Evolutionary conservation across 2,797 vertebrate species (phyloP).

Genomic region (Halcyon leucocephala): DNA sequence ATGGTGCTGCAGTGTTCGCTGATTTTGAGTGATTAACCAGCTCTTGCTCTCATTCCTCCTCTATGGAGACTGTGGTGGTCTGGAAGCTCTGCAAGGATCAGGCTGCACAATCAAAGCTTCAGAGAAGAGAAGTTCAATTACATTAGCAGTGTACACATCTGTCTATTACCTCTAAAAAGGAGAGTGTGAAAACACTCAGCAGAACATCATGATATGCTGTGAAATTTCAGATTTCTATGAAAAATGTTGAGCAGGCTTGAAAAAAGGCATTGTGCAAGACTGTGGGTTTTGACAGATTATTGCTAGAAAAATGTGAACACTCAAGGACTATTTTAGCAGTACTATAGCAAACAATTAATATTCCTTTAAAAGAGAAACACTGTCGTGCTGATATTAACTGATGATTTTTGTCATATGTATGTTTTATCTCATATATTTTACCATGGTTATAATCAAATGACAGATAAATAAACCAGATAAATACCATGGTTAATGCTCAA

Average conservation of each 20-base stretch:
- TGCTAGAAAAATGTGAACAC: background rate
- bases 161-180: background rate
- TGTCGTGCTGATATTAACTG: background rate
- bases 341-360: background rate
- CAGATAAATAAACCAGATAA: background rate
- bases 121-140: background rate
- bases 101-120: background rate
- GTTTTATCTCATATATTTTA: background rate
- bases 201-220: background rate
- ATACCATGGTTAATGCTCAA: background rate
- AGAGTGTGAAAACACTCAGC: background rate
- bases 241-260: background rate
- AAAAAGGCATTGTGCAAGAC: background rate
- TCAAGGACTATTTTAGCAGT: background rate
- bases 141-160: background rate
- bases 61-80: background rate
- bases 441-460: background rate
- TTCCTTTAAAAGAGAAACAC: background rate
- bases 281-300: background rate
- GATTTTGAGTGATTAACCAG: background rate
- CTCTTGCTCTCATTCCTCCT: background rate
- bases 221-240: background rate
- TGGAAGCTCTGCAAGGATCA: background rate
- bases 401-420: background rate
- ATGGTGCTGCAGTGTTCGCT: background rate